These are phyloP conservation scores for Dyspetes luteomarginatus DNA, from an alignment of 2,888 invertebrate genomes.

Conservation along the genomic window DNA sequence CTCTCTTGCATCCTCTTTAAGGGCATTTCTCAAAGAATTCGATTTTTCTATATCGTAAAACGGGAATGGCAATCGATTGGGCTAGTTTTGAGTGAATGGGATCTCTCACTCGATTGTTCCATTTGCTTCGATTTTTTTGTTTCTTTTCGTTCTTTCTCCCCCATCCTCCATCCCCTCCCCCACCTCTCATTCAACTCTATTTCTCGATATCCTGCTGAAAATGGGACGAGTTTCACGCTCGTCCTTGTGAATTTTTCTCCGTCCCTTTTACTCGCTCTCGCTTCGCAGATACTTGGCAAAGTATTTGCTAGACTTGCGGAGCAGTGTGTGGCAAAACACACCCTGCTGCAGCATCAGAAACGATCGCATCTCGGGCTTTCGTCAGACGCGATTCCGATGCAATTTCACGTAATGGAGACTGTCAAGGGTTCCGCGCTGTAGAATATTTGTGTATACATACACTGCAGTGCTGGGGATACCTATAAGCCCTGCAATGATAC, in stretches of 20 bases:
- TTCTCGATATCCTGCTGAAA: conserved; percentile 39
- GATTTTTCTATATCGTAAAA: conserved; percentile 25
- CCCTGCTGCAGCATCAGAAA: conserved; percentile 19
- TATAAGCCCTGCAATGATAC: conserved; percentile 24
- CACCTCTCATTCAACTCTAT: conserved; percentile 38
- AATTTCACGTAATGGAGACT: conserved; percentile 59
- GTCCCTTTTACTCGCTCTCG: background rate
- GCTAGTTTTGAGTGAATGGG: conserved; percentile 29
- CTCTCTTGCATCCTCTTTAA: conserved; percentile 17
- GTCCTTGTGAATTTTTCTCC: conserved; percentile 31
- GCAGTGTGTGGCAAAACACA: conserved; percentile 27
- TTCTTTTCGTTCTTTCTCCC: background rate
- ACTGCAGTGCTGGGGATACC: conserved; percentile 13
- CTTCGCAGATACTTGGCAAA: conserved; percentile 24
- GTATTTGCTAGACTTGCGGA: conserved; percentile 38
- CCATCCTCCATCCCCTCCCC: too few species aligned
- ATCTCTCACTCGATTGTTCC: conserved; percentile 32
- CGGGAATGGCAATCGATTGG: conserved; percentile 55
- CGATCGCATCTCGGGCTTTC: conserved; percentile 55
- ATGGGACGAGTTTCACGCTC: conserved; percentile 43
- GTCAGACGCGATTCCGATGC: conserved; percentile 54
- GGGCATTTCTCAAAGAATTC: conserved; percentile 4
- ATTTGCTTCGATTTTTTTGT: background rate
- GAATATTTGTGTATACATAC: conserved; percentile 28
- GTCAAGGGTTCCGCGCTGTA: conserved; percentile 31